Evolutionary conservation across 1,140 invertebrate genomes (phyloP).

Genomic region (Callitettix versicolor): DNA sequence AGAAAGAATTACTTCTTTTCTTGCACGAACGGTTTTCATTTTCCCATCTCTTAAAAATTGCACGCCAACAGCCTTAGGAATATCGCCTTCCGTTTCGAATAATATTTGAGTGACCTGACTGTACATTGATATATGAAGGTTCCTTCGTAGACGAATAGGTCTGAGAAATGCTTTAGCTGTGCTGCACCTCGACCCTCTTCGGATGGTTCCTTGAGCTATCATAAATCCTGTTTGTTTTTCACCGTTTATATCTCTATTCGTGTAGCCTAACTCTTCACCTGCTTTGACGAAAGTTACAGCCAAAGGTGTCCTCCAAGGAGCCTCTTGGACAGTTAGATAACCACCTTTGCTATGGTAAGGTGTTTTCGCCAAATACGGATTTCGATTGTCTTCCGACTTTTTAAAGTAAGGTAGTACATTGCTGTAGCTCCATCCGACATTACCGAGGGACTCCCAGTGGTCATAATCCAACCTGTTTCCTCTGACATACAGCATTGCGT

Average conservation of each 20-base stretch:
- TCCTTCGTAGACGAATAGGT: slow-evolving; percentile 62
- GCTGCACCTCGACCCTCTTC: slow-evolving; percentile 76
- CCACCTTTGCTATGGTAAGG: slow-evolving; percentile 68
- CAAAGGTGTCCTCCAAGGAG: slow-evolving; percentile 68
- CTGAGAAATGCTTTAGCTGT: slow-evolving; percentile 80
- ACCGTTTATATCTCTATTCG: slow-evolving; percentile 68
- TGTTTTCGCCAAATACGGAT: slow-evolving; percentile 60
- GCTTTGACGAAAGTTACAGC: slow-evolving; percentile 72
- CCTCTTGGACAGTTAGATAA: slow-evolving; percentile 72
- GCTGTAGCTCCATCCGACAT: slow-evolving; percentile 81
- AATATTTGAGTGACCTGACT: slow-evolving; percentile 62
- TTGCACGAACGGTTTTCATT: slow-evolving; percentile 50
- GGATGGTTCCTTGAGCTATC: slow-evolving; percentile 72
- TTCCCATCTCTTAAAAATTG: slow-evolving; percentile 56
- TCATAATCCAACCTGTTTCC: slow-evolving; percentile 88
- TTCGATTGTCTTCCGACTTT: slow-evolving; percentile 79
- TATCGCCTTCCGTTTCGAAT: slow-evolving; percentile 47
- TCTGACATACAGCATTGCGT: slow-evolving; percentile 91
- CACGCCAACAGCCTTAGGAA: slow-evolving; percentile 52
- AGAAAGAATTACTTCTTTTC: slow-evolving; percentile 67
- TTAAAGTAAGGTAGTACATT: slow-evolving; percentile 79
- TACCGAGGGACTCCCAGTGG: slow-evolving; percentile 76
- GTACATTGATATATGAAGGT: slow-evolving; percentile 71
- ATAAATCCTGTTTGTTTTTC: slow-evolving; percentile 74
- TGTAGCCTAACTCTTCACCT: slow-evolving; percentile 65